Base-by-base conservation (phyloP, 2,888 invertebrate species). In the Euclidia mi region DNA sequence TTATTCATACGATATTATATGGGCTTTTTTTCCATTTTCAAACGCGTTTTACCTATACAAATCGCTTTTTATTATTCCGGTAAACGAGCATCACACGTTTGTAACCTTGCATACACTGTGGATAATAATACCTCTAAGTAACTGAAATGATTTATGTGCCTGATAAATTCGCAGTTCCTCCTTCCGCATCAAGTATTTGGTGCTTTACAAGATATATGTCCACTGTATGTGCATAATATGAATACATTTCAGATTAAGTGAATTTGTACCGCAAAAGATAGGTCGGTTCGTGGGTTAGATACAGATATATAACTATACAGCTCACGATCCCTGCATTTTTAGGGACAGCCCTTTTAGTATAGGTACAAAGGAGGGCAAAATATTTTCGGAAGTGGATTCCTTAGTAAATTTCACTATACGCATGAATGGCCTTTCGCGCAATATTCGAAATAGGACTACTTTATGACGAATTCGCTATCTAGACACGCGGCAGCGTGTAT, bases 1-100 rank as follows among this genome's bases (percentile, higher is more conserved):
- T 81, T 84, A 86, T 89, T 88, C 88, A 88, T 88, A 71, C 68
- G 79, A 70, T 81, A 79, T 79, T 45, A 78, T 59, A 62, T 60
- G 50, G 56, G 57, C 51, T 71, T 75, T 76, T 73, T 79, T 79
- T 79, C 66, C 81, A 79, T 78, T 80, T 82, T 80, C 74, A 56
- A 78, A 80, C 82, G 77, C 63, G 72, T 75, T 78, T 79, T 71
- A 78, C 79, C 74, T 76, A 71, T 69, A 55, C 60, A 73, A 79
- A 78, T 79, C 74, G 70, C 64, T 76, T 81, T 44, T 77, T 79
- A 77, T 77, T 79, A 77, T 77, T 72, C 71, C 63, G 58, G 69
- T 70, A 67, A 78, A 76, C 64, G 67, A 65, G 63, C 66, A 60
- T 68, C 64, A 63, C 77, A 65, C 65, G 79, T 73, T 79, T 80